Conservation (phyloP, 2,888 invertebrate species). For the Phania funesta region DNA sequence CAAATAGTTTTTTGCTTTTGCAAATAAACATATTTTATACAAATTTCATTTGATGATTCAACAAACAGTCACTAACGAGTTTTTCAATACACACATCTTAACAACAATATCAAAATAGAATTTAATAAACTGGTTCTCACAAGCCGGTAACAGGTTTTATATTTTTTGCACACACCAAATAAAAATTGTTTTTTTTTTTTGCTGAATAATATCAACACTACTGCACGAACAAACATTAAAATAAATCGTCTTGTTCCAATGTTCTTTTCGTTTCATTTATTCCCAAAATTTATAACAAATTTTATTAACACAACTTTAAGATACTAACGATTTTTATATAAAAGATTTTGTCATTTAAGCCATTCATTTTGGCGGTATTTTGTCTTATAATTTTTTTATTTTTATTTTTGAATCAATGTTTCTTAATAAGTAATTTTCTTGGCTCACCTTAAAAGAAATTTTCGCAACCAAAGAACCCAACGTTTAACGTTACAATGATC, state of each 20-base stretch:
- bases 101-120: neutral
- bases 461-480: conserved; percentile 80
- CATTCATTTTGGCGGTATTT: neutral
- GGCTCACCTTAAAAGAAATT: conserved; percentile 72
- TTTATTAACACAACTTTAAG: conserved; percentile 11
- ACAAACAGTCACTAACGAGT: neutral
- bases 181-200: neutral
- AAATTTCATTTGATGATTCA: conserved; percentile 33
- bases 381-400: conserved; percentile 2
- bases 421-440: conserved; percentile 36
- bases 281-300: neutral
- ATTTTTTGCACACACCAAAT: neutral
- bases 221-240: conserved; percentile 8
- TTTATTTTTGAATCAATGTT: conserved; percentile 49
- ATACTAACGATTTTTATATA: neutral
- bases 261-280: neutral
- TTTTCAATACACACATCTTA: neutral
- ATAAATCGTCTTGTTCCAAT: neutral
- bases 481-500: conserved; percentile 81
- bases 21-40: neutral
- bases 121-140: conserved; percentile 30
- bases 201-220: neutral
- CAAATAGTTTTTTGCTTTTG: neutral
- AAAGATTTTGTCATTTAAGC: conserved; percentile 37
- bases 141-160: conserved; percentile 66